Evolutionary conservation across 2,113 vertebrate genomes (phyloP).

Genomic region (Hystrix cristata): DNA sequence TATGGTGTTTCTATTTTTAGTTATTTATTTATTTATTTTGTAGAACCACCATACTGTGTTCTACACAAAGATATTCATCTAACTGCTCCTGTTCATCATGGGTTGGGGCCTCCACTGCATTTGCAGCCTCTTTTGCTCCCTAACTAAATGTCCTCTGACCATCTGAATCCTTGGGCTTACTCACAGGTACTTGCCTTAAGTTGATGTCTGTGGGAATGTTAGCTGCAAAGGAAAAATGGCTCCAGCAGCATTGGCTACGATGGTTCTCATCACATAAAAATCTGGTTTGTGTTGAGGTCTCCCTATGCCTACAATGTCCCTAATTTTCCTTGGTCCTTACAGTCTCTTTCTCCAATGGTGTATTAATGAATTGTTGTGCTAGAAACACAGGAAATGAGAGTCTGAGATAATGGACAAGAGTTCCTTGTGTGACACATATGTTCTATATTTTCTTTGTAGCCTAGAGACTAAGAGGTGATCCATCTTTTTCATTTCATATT

Average conservation of each 20-base stretch:
- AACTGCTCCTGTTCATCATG: background rate
- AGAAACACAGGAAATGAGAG: background rate
- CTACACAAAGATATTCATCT: background rate
- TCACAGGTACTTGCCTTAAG: background rate
- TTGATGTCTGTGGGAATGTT: background rate
- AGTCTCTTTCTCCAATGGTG: background rate
- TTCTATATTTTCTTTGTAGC: background rate
- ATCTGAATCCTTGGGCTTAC: background rate
- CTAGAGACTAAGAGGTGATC: background rate
- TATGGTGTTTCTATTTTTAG: background rate
- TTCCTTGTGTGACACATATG: background rate
- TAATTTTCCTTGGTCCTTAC: background rate
- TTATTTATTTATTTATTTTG: background rate
- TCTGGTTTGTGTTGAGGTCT: background rate
- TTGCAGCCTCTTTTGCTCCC: background rate
- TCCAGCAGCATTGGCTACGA: background rate
- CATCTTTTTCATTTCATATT: background rate
- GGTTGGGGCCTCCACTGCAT: background rate
- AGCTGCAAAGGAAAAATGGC: background rate
- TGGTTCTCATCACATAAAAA: background rate
- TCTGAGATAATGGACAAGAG: background rate
- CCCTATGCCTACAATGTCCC: background rate
- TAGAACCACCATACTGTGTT: background rate
- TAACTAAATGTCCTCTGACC: background rate
- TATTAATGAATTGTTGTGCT: background rate